A percentile compares a stretch with the other conserved stretches of the same genome.
These are phyloP conservation scores for Chloropsis cyanopogon DNA, from an alignment of 2,113 vertebrate species.

Conservation along the genomic window DNA sequence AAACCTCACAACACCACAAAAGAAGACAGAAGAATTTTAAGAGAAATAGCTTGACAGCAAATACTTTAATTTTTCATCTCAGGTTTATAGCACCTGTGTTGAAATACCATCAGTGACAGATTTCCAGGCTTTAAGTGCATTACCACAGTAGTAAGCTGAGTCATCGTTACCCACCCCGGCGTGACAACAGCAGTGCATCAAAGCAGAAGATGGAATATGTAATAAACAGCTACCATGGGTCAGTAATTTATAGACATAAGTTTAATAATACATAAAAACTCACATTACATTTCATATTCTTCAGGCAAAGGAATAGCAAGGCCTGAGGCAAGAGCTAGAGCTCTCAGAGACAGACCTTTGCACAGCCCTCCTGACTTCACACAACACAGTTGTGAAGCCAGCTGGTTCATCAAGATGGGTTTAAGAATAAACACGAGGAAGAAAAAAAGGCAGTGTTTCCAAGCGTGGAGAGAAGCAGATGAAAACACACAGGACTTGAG, in stretches of 20 bases:
- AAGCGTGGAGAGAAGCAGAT: background rate
- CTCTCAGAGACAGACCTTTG: background rate
- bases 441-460: background rate
- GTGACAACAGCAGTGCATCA: conserved; percentile 55
- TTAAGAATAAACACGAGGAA: background rate
- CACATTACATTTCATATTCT: background rate
- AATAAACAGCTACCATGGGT: conserved; percentile 30
- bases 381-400: background rate
- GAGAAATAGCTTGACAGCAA: conserved; percentile 4
- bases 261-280: conserved; percentile 44
- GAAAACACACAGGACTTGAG: background rate
- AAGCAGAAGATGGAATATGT: conserved; percentile 39
- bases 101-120: conserved; percentile 43
- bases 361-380: background rate
- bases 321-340: background rate
- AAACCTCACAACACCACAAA: background rate
- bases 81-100: background rate
- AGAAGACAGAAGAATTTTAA: background rate
- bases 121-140: conserved; percentile 34
- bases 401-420: background rate
- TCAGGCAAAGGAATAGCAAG: background rate
- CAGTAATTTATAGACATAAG: conserved; percentile 37
- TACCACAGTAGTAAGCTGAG: conserved; percentile 33
- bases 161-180: conserved; percentile 29
- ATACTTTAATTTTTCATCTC: conserved; percentile 13